phyloP scores from a whole-genome alignment of 2,888 invertebrate genomes.

The Thyatira batis region DNA sequence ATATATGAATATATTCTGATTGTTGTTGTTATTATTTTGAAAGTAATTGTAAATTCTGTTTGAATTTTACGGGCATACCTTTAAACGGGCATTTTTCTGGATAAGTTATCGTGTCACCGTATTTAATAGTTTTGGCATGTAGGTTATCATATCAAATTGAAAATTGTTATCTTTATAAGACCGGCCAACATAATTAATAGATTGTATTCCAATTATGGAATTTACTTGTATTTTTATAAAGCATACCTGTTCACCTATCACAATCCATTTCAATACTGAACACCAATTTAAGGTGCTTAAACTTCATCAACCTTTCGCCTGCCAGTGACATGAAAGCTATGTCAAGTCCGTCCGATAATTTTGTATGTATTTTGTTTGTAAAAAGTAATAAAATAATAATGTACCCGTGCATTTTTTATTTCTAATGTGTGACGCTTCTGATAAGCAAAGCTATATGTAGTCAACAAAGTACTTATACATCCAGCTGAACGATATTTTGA shows the following conservation, averaged over 20 bases:
- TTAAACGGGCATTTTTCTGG: slow-evolving; percentile 1
- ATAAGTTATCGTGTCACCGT: background rate
- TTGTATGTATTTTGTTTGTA: background rate
- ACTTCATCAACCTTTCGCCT: background rate
- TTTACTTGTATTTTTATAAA: too few relatives aligned
- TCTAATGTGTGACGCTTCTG: background rate
- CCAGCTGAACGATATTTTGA: too few relatives aligned
- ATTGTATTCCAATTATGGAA: too few relatives aligned
- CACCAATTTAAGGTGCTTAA: background rate
- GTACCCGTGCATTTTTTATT: background rate
- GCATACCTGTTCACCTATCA: too few relatives aligned
- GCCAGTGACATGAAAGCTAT: background rate
- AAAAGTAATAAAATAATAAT: background rate
- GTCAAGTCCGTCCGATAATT: background rate
- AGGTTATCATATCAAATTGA: background rate
- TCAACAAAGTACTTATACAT: too few relatives aligned
- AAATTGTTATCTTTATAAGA: background rate
- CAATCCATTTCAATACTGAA: background rate
- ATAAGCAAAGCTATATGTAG: too few relatives aligned
- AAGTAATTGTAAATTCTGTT: background rate
- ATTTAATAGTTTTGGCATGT: background rate
- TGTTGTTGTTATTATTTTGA: slow-evolving; percentile 1
- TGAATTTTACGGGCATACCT: background rate
- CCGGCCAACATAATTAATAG: too few relatives aligned
- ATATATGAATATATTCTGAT: slow-evolving; percentile 3